Evolutionary conservation across 1,140 invertebrate genomes (phyloP), one percentile per base, ranked within the genome.

Genomic region (Gryllus bimaculatus): DNA sequence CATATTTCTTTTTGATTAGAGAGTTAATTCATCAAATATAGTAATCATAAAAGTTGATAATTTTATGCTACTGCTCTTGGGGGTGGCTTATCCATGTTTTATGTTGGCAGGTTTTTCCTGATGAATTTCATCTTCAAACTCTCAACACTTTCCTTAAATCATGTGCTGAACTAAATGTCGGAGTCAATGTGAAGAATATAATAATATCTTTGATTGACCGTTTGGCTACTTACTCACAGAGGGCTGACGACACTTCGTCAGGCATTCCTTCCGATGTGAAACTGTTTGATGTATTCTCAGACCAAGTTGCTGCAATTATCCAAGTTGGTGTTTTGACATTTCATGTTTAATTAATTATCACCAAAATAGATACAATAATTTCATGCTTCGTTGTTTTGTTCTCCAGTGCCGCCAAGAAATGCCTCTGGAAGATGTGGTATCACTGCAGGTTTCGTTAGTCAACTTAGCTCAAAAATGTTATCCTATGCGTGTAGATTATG

Each of bases 111-210:
- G 96, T 99, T 18, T 99, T 99, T 86, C 98, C 98, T 4, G 98
- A 99, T 86, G 98, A 99, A 86, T 99, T 99, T 85, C 98, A 99
- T 87, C 87, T 99, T 83, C 94, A 96, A 81, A 99, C 97, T 0
- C 87, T 99, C 47, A 95, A 94, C 85, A 92, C 95, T 49, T 99
- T 99, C 86, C 89, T 99, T 12, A 95, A 97, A 85, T 98, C 98
- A 0, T 99, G 98, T 87, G 97, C 96, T 2, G 96, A 99, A 85
- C 87, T 99, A 0, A 96, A 99, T 84, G 90, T 92, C 49, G 94
- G 94, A 79, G 98, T 99, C 0, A 98, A 99, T 86, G 96, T 99
- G 7, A 99, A 99, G 87, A 99, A 98, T 84, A 98, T 99, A 80
- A 96, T 99, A 78, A 98, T 98, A 83, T 94, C 97, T 21, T 87